Conservation (phyloP, 2,888 invertebrate genomes). For the Harpalus rubripes region DNA sequence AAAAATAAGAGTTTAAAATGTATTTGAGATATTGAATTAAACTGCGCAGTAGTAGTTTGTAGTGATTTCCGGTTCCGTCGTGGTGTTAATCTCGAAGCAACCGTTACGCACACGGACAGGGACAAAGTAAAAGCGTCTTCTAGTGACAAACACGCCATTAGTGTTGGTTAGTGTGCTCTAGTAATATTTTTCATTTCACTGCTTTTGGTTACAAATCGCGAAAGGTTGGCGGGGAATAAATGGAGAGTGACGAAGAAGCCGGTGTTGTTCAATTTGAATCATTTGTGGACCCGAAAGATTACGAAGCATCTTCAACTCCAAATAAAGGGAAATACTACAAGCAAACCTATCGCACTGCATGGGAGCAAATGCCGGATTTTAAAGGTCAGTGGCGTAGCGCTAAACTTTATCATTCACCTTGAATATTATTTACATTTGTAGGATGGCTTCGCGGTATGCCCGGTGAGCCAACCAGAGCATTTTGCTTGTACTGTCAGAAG, state of each 20-base stretch:
- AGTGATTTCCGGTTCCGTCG: conserved; percentile 46
- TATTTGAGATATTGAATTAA: too few species aligned
- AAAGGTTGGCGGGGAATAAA: conserved; percentile 65
- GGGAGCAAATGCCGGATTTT: conserved; percentile 81
- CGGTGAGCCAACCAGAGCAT: conserved; percentile 80
- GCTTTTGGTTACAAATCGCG: conserved; percentile 62
- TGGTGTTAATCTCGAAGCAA: conserved; percentile 7
- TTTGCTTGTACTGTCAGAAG: conserved; percentile 80
- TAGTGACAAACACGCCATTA: conserved; percentile 63
- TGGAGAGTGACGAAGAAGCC: conserved; percentile 64
- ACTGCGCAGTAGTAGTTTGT: not conserved
- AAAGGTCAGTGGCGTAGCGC: conserved; percentile 76
- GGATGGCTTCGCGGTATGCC: conserved; percentile 81
- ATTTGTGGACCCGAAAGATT: conserved; percentile 56
- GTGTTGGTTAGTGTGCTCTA: conserved; percentile 57
- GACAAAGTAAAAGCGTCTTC: conserved; percentile 1
- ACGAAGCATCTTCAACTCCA: conserved; percentile 49
- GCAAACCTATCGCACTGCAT: conserved; percentile 80
- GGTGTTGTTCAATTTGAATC: conserved; percentile 61
- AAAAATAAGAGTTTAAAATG: too few species aligned
- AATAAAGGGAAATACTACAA: conserved; percentile 77
- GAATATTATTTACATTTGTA: conserved; percentile 70
- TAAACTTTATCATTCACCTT: conserved; percentile 5
- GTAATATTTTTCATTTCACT: conserved; percentile 66
- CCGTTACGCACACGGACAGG: not conserved